Conservation (phyloP, 2,888 invertebrate species). For the Therioaphis trifolii region DNA sequence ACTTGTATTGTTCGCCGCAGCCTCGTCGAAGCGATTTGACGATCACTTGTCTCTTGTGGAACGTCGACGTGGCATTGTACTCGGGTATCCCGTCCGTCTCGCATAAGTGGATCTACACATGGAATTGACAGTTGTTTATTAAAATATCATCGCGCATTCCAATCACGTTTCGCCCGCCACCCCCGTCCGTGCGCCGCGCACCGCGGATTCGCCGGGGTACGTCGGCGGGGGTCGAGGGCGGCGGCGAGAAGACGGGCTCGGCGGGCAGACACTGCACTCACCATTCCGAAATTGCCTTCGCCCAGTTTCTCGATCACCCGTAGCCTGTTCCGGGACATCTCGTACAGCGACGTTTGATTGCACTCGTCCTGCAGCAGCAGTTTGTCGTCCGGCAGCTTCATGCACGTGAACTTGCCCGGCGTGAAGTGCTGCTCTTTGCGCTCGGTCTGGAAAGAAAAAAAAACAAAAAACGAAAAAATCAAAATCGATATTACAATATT, state of each 20-base stretch:
- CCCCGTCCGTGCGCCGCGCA: no score
- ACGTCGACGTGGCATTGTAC: slow-evolving; percentile 75
- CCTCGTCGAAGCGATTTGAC: slow-evolving; percentile 83
- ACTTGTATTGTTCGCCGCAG: slow-evolving; percentile 77
- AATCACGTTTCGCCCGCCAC: slow-evolving; percentile 46
- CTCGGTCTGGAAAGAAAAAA: slow-evolving; percentile 71
- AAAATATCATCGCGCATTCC: slow-evolving; percentile 38
- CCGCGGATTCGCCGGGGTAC: no score
- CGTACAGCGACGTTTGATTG: slow-evolving; percentile 77
- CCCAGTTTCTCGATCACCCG: slow-evolving; percentile 86
- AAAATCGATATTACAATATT: no score
- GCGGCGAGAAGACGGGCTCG: no score
- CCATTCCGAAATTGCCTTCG: slow-evolving; percentile 89
- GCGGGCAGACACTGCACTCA: slow-evolving; percentile 70
- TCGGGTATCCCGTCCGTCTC: slow-evolving; percentile 81
- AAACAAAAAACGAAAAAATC: no score
- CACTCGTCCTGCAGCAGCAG: slow-evolving; percentile 71
- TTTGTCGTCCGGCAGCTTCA: slow-evolving; percentile 78
- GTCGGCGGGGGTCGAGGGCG: no score
- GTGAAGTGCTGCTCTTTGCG: slow-evolving; percentile 75
- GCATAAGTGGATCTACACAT: slow-evolving; percentile 77
- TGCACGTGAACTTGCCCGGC: slow-evolving; percentile 79
- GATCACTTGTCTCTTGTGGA: slow-evolving; percentile 79
- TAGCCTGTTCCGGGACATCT: slow-evolving; percentile 86
- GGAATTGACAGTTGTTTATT: slow-evolving; percentile 58